Conservation (phyloP, 2,888 invertebrate species). For the Hetaerina titia region DNA sequence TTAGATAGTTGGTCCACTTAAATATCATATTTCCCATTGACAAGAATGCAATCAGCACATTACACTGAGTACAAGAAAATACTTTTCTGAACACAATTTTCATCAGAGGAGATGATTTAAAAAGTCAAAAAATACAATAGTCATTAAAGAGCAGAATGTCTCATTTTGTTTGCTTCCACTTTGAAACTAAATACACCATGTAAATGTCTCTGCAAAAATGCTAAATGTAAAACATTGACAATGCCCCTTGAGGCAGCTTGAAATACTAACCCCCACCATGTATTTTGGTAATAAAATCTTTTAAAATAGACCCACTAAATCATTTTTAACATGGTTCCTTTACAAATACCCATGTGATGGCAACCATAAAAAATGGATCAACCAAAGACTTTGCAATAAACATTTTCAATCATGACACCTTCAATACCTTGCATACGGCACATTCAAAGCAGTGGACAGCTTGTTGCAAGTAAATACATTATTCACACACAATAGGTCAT, state of each 20-base stretch:
- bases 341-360: neutral
- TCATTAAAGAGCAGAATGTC: conserved; percentile 40
- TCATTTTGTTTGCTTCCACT: conserved; percentile 32
- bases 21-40: conserved; percentile 43
- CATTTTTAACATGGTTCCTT: neutral
- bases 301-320: conserved; percentile 25
- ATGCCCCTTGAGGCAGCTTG: neutral
- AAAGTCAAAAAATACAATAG: conserved; percentile 49
- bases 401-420: neutral
- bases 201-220: conserved; percentile 32
- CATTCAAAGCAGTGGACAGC: neutral
- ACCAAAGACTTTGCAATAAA: neutral
- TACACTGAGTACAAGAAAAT: conserved; percentile 44
- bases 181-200: conserved; percentile 7
- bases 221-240: conserved; percentile 23
- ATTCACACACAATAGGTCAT: neutral
- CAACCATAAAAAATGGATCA: conserved; percentile 18
- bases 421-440: neutral
- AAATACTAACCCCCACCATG: conserved; percentile 1
- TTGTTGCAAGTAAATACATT: conserved; percentile 32
- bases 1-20: conserved; percentile 60
- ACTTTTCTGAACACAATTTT: conserved; percentile 65
- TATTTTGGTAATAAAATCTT: neutral
- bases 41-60: conserved; percentile 56
- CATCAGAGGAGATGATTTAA: conserved; percentile 41